Base-by-base conservation (phyloP, 2,113 vertebrate genomes). In the Mirounga angustirostris region DNA sequence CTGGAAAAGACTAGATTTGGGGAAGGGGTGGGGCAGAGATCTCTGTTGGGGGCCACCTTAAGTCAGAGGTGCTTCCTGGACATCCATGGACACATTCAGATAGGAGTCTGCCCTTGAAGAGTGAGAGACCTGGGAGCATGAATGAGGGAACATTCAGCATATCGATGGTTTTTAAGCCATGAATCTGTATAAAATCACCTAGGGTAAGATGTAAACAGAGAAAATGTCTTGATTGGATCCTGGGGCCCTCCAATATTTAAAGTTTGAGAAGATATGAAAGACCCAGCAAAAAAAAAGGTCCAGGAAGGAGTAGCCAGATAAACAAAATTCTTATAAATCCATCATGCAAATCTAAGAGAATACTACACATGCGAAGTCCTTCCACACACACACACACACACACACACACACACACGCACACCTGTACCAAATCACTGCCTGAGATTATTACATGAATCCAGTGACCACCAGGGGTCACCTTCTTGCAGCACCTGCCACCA, bases 391-490 rank as follows among this genome's bases (percentile, higher is more conserved):
- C 1, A 79, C 13, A 93, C 21, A 28, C 4, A 28, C 36, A 28
- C 5, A 12, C 30, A 80, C 40, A 33, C 22, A 16, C 0, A 0
- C 30, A 54, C 2, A 5, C 56, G 21, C 28, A 79, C 12, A 61
- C 52, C 26, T 21, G 3, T 14, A 2, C 3, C 0, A 3, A 1
- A n/a, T 46, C 54, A 1, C 76, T 67, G 26, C 28, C 2, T 92
- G 30, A 52, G 30, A 80, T 19, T 22, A 84, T 24, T 13, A 19
- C 63, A 46, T 65, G 59, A 91, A 88, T 22, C 89, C 28, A 88
- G 76, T 43, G 88, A n/a, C 58, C 82, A 96, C 50, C 73, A 95
- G 92, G 74, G 92, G 85, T 95, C 90, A 92, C 87, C 59, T 96
- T 94, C 79, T 76, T 52, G 71, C 43, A 80, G 18, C 24, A 79